phyloP scores from a whole-genome alignment of 2,797 vertebrate species.

The Mareca penelope region DNA sequence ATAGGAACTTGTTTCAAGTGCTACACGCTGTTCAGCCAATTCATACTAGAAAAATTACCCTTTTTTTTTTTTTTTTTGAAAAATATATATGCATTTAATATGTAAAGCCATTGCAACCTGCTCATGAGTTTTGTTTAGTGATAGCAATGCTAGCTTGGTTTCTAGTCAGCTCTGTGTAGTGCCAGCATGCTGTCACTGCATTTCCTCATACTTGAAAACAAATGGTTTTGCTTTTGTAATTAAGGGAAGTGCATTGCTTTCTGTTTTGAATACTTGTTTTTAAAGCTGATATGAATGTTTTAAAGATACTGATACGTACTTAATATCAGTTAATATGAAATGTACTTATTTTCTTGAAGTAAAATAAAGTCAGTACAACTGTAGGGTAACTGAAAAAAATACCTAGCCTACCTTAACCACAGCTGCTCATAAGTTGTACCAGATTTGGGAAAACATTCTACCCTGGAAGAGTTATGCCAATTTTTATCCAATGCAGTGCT shows the following conservation, averaged over 20 bases:
- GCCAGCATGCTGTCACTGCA: background rate
- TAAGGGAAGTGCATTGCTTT: background rate
- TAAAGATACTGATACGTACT: background rate
- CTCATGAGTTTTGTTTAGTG: background rate
- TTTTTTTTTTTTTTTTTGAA: background rate
- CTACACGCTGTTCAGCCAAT: background rate
- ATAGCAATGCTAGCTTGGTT: background rate
- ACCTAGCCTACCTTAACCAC: background rate
- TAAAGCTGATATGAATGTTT: background rate
- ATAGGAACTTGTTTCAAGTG: background rate
- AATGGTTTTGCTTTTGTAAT: background rate
- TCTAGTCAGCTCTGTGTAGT: background rate
- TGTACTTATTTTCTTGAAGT: background rate
- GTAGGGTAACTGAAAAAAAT: background rate
- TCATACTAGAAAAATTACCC: background rate
- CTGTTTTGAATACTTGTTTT: background rate
- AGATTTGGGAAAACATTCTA: background rate
- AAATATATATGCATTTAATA: background rate
- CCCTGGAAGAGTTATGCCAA: background rate
- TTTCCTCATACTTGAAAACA: slow-evolving; percentile 21
- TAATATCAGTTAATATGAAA: background rate
- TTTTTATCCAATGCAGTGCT: background rate
- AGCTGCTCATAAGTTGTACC: background rate
- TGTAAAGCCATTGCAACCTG: background rate
- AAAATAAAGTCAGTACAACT: background rate